Evolutionary conservation across 30 jellyfish, hydroid and myxozoan genomes (phyloP).

Genomic region (Pseudorhiza aurosa): DNA sequence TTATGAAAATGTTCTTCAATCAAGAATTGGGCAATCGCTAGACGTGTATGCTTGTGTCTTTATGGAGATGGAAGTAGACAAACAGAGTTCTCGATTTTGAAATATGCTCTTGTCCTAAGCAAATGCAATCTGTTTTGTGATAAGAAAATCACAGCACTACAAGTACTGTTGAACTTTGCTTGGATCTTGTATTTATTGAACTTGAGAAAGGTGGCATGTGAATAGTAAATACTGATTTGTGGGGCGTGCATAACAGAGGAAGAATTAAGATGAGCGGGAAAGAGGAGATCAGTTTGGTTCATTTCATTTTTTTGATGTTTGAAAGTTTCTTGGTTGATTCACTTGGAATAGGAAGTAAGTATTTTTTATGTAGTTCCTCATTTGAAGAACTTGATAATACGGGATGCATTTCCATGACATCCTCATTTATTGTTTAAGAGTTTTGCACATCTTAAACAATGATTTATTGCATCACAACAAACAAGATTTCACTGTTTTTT

Average conservation of each 20-base stretch:
- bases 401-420: no score
- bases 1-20: background rate
- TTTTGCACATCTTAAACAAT: no score
- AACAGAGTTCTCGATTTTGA: slow-evolving; percentile 9
- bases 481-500: no score
- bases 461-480: no score
- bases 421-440: no score
- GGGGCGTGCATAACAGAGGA: slow-evolving; percentile 32
- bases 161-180: background rate
- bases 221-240: background rate
- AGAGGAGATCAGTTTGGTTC: slow-evolving; percentile 1
- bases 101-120: background rate
- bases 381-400: no score
- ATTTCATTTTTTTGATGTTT: background rate
- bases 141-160: slow-evolving; percentile 4
- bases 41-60: background rate
- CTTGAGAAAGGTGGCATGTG: slow-evolving; percentile 26
- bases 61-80: background rate
- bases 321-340: background rate
- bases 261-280: slow-evolving; percentile 2
- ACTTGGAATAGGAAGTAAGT: slow-evolving; percentile 1
- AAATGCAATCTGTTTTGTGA: background rate
- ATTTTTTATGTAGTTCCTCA: background rate
- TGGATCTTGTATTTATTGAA: slow-evolving; percentile 4
- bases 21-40: background rate